Conservation (phyloP, 2,888 invertebrate genomes). For the Notocelia uddmanniana region DNA sequence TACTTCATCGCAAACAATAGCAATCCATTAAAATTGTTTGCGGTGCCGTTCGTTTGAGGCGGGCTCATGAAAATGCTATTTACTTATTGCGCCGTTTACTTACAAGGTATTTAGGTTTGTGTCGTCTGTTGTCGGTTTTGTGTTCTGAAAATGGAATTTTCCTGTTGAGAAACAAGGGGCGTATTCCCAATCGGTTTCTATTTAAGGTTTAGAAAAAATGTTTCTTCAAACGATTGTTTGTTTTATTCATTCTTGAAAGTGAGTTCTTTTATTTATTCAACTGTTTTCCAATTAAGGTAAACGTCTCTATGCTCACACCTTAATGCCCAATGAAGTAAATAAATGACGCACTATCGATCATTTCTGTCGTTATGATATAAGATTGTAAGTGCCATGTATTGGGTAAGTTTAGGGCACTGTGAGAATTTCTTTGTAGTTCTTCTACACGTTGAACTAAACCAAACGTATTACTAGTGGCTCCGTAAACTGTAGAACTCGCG, state of each 20-base stretch:
- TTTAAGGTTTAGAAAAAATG: slow-evolving; percentile 58
- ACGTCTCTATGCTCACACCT: no score
- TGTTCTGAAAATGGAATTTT: slow-evolving; percentile 83
- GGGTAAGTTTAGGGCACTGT: no score
- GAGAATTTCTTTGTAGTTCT: no score
- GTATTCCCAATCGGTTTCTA: slow-evolving; percentile 78
- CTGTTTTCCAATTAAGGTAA: no score
- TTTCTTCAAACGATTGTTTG: slow-evolving; percentile 65
- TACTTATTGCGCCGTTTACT: slow-evolving; percentile 84
- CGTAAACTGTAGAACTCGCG: no score
- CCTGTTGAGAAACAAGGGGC: slow-evolving; percentile 74
- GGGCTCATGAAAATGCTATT: slow-evolving; percentile 77
- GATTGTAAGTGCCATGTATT: no score
- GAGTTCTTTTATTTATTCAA: no score
- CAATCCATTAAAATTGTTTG: slow-evolving; percentile 72
- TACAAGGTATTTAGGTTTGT: slow-evolving; percentile 83
- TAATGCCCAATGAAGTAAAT: no score
- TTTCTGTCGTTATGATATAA: no score
- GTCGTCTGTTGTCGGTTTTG: slow-evolving; percentile 76
- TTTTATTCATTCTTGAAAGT: slow-evolving; percentile 33
- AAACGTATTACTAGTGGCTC: no score
- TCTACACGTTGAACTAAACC: no score
- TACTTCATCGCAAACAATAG: slow-evolving; percentile 50
- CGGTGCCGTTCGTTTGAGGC: slow-evolving; percentile 76
- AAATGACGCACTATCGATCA: no score